Evolutionary conservation across 2,888 invertebrate species (phyloP), one percentile per base, ranked within the genome.

Genomic region (Polymixis lichenea): DNA sequence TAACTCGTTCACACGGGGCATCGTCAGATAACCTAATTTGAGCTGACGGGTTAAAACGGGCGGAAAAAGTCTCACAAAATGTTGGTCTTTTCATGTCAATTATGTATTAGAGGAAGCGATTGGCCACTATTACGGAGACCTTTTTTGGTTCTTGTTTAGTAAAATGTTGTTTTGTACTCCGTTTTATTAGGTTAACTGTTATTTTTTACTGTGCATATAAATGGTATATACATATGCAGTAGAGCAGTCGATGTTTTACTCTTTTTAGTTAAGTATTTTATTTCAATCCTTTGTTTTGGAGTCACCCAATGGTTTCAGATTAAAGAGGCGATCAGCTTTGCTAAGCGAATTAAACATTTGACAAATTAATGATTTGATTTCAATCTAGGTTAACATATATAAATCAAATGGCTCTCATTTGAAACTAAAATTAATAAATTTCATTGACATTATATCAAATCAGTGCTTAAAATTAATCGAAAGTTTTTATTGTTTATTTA

Each of bases 1-100:
- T 95, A 95, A 95, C 95, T 94, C 93, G 94, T 94, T 95, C 95
- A 94, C 93, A 90, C 91, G 90, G 89, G 87, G 88, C 94, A 92
- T 93, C 90, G 91, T 88, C 88, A 90, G 92, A 89, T 94, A 95
- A 95, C 92, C 92, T 93, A 93, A 95, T 95, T 95, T 92, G 87
- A 84, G 86, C 88, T 92, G 93, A 94, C 93, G 90, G 92, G 92
- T 91, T 92, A 91, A 93, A 93, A 85, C 86, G 90, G 87, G 89
- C 85, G 89, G 89, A 91, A 90, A 90, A 89, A 87, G 75, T 69
- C 78, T 76, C 65, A 77, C 75, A 81, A 84, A 89, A 86, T 88
- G 86, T 88, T 87, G 78, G 77, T 82, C 71, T 85, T 87, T 85
- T 78, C 64, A 69, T 38, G 82, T 75, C 85, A 80, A 84, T 84